Evolutionary conservation across 2,888 invertebrate genomes (phyloP), one percentile per base, ranked within the genome.

Genomic region (Nycteola revayana): DNA sequence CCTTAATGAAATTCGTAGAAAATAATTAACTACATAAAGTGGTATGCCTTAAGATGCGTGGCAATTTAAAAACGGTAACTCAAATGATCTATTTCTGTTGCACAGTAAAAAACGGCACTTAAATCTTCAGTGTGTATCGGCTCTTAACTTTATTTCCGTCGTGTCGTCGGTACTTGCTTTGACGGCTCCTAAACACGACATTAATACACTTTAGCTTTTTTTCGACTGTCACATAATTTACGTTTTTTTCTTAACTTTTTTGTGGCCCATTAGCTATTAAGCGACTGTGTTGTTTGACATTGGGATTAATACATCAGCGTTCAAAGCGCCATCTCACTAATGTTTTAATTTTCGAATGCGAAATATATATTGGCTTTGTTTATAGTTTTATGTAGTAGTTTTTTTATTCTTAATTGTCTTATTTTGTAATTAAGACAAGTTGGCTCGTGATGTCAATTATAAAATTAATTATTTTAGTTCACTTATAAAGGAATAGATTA

Each of bases 251-350:
- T 42, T 38, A 25, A 49, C 43, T 55, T 67, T 76, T 76, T 77
- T 76, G 75, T 75, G 63, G 75, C 65, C 82, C 87, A 86, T 87
- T 85, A 87, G 85, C 85, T 86, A 85, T 83, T 85, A 86, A 86
- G 75, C 75, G 75, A 63, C 52, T 65, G 56, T 52, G 53, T 59
- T 58, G 66, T 72, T 72, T 82, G 82, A 82, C 81, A 75, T 53
- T 55, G 59, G 74, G 71, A 85, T 85, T 84, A 82, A 83, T 80
- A 80, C 52, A 75, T 70, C 67, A 62, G 61, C 67, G 60, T 65
- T 57, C 54, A 47, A 61, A 71, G 72, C 72, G 72, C 70, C 68
- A 60, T 47, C 48, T 20, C 25, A 35, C 31, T 39, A 44, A 44
- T 29, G 34, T 64, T 54, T 53, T 44, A 56, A 56, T 57, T 62